Base-by-base conservation (phyloP, 1,140 invertebrate species). In the Anastatus disparis region DNA sequence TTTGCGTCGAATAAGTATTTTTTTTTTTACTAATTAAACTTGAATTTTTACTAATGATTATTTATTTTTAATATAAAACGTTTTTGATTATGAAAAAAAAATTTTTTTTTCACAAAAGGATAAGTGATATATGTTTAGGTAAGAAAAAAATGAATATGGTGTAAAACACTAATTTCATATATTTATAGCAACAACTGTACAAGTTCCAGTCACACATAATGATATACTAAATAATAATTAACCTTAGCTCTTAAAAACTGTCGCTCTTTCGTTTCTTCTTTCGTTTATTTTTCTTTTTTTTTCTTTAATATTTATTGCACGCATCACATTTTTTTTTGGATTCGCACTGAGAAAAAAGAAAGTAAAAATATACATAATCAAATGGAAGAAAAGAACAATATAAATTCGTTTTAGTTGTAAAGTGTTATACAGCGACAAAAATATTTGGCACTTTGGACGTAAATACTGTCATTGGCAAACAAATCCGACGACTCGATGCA, bases 101-200 rank as follows among this genome's bases (percentile, higher is more conserved):
- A n/a, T n/a, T n/a, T n/a, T n/a, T n/a, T n/a, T n/a, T n/a, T n/a
- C n/a, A n/a, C n/a, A n/a, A n/a, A n/a, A n/a, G n/a, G n/a, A n/a
- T n/a, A n/a, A 56, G 20, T 1, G 10, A 48, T 44, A 9, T 46
- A 29, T 13, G 17, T 20, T 10, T 59, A 13, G 40, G 66, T 17
- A 65, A 64, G 22, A 71, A 24, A 67, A 67, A 61, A 71, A 67
- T n/a, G 15, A 66, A 71, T 79, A 76, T 80, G 75, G 79, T 84
- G 81, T 84, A 84, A 85, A 85, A 85, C 83, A 83, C 83, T 84
- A 83, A 84, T 84, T 80, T 84, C 74, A 83, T 85, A 83, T 85
- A 84, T 85, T 85, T 81, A 84, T 85, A 85, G 84, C 84, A 85
- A 85, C 82, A 84, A 84, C 82, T 85, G 83, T 85, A 85, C 84